Conservation (phyloP, 2,113 vertebrate species). For the Myiozetetes cayanensis region DNA sequence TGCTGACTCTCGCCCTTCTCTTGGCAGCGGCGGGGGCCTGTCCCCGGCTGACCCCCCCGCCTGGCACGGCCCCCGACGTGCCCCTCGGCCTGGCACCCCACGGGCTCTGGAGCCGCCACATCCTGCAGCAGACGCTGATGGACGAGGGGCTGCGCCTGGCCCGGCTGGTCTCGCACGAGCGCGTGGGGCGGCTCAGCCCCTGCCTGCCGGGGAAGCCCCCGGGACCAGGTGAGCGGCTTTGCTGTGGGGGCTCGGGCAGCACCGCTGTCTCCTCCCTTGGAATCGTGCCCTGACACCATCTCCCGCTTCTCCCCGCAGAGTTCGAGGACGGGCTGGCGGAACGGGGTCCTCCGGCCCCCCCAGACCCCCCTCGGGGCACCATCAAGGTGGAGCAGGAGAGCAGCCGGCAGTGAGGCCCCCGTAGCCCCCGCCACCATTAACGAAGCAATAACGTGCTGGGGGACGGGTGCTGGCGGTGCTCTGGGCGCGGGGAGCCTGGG, state of each 20-base stretch:
- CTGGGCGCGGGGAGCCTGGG: background rate
- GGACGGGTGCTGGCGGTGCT: background rate
- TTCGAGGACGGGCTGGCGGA: conserved; percentile 81
- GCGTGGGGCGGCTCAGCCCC: conserved; percentile 84
- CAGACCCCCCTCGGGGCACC: conserved; percentile 77
- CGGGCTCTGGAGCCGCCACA: conserved; percentile 90
- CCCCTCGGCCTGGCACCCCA: conserved; percentile 77
- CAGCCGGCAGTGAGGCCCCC: conserved; percentile 76
- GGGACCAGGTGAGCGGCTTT: conserved; percentile 79
- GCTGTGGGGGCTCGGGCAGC: rapidly evolving
- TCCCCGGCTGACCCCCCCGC: conserved; percentile 80
- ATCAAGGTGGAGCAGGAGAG: conserved; percentile 85
- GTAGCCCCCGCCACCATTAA: background rate
- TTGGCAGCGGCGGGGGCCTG: conserved; percentile 72
- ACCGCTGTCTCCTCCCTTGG: rapidly evolving
- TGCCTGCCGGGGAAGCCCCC: conserved; percentile 82
- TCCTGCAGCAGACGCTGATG: conserved; percentile 96
- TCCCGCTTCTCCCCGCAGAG: conserved; percentile 72
- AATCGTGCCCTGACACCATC: background rate
- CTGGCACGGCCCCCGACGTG: conserved; percentile 77
- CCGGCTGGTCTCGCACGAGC: conserved; percentile 91
- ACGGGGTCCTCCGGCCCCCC: conserved; percentile 65
- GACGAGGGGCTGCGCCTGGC: conserved; percentile 96
- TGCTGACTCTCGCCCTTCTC: background rate
- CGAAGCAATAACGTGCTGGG: conserved; percentile 44